A percentile compares a stretch with the other conserved stretches of the same genome.
Evolutionary conservation across 2,797 vertebrate genomes (phyloP).

Genomic region (Danio albolineatus): DNA sequence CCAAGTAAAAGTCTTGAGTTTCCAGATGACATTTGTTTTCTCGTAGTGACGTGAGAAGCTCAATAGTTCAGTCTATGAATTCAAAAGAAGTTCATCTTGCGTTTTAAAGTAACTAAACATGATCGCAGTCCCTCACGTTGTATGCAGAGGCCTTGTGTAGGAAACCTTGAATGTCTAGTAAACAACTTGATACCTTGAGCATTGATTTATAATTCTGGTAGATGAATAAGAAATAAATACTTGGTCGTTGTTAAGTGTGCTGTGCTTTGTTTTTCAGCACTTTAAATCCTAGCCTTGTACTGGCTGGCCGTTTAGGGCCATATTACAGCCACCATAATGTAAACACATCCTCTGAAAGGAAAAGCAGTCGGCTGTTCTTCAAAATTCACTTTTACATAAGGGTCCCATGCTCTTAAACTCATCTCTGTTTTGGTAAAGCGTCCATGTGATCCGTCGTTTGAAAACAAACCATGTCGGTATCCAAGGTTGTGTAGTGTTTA

Average conservation of each 20-base stretch:
- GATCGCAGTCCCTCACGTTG: neutral
- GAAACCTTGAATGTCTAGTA: conserved; percentile 19
- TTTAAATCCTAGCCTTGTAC: conserved; percentile 13
- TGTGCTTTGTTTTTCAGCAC: conserved; percentile 18
- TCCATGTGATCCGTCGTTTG: neutral
- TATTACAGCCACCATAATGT: conserved; percentile 26
- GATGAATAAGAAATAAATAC: conserved; percentile 23
- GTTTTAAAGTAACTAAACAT: neutral
- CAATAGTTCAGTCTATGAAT: conserved; percentile 1
- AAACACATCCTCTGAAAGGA: conserved; percentile 33
- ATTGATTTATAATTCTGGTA: conserved; percentile 15
- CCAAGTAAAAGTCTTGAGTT: conserved; percentile 7
- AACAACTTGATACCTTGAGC: conserved; percentile 11
- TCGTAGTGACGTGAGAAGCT: neutral
- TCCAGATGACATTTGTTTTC: neutral
- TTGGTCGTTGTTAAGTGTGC: neutral
- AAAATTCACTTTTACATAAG: conserved; percentile 17
- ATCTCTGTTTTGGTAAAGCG: conserved; percentile 14
- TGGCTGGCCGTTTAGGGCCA: conserved; percentile 32
- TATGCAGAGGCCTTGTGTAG: neutral
- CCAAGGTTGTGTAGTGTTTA: neutral
- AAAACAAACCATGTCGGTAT: neutral
- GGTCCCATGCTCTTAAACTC: conserved; percentile 4
- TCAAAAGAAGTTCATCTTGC: neutral
- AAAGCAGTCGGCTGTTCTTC: conserved; percentile 25